Evolutionary conservation across 2,888 invertebrate species (phyloP).

Genomic region (Drosophila helvetica): DNA sequence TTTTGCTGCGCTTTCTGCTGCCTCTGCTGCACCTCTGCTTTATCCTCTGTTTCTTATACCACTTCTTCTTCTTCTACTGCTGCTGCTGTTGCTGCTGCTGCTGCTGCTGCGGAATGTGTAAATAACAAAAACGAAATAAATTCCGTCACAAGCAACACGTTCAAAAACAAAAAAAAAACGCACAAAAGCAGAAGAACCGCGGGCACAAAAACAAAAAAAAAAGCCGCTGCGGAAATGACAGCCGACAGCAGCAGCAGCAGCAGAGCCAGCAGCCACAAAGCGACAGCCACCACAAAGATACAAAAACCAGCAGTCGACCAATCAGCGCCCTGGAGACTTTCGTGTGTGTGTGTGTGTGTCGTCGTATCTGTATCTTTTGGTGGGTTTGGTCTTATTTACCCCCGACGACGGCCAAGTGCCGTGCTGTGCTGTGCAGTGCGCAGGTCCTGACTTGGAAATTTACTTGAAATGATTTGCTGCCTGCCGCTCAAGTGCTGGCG

Average conservation of each 20-base stretch:
- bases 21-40: neutral
- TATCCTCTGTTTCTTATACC: neutral
- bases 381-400: too few species aligned
- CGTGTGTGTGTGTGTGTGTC: too few species aligned
- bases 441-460: conserved; percentile 72
- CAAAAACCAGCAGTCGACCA: too few species aligned
- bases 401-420: conserved; percentile 19
- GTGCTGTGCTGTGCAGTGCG: conserved; percentile 17
- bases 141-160: conserved; percentile 77
- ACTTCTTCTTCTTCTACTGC: conserved; percentile 4
- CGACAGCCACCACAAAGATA: too few species aligned
- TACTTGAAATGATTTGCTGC: too few species aligned
- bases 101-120: conserved; percentile 68
- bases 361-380: too few species aligned
- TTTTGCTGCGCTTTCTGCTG: conserved; percentile 3
- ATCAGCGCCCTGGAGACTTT: too few species aligned
- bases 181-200: conserved; percentile 45
- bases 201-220: conserved; percentile 42
- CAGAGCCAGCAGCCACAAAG: too few species aligned
- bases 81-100: neutral
- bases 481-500: conserved; percentile 22
- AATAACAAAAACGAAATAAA: conserved; percentile 81
- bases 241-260: too few species aligned
- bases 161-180: conserved; percentile 46
- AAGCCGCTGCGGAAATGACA: conserved; percentile 27